Evolutionary conservation across 2,113 vertebrate species (phyloP).

Genomic region (Garra rufa): DNA sequence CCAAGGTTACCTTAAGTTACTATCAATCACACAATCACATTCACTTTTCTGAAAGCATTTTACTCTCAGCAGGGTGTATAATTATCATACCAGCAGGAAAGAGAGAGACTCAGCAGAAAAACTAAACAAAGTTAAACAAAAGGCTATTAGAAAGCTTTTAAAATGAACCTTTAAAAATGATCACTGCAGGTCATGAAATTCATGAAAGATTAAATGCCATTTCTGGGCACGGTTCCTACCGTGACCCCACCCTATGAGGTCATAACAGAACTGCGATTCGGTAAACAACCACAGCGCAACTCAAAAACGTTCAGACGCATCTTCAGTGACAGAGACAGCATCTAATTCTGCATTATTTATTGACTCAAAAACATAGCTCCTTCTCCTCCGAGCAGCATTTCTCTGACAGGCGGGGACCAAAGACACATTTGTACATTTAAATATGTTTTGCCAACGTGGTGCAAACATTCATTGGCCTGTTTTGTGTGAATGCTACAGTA

Average conservation of each 20-base stretch:
- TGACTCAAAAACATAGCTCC: not conserved
- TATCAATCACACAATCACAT: not conserved
- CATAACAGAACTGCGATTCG: not conserved
- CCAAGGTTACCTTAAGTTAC: not conserved
- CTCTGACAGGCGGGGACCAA: not conserved
- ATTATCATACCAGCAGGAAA: conserved; percentile 1
- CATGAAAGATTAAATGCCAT: not conserved
- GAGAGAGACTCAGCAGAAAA: conserved; percentile 30
- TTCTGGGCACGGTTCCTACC: not conserved
- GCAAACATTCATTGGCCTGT: conserved; percentile 19
- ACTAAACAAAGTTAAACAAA: not conserved
- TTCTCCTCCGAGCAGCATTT: not conserved
- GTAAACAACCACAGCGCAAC: not conserved
- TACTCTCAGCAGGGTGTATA: conserved; percentile 7
- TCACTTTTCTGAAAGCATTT: conserved; percentile 17
- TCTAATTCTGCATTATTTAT: conserved; percentile 9
- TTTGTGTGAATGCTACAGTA: not conserved
- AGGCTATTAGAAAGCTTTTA: not conserved
- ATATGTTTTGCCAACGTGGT: not conserved
- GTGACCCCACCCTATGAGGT: conserved; percentile 4
- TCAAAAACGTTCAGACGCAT: not conserved
- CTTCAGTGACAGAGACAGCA: not conserved
- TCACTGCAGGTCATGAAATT: conserved; percentile 30
- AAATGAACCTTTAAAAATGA: not conserved
- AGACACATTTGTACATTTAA: not conserved